Evolutionary conservation across 2,888 invertebrate species (phyloP), one percentile per base, ranked within the genome.

Genomic region (Stenichneumon culpator): DNA sequence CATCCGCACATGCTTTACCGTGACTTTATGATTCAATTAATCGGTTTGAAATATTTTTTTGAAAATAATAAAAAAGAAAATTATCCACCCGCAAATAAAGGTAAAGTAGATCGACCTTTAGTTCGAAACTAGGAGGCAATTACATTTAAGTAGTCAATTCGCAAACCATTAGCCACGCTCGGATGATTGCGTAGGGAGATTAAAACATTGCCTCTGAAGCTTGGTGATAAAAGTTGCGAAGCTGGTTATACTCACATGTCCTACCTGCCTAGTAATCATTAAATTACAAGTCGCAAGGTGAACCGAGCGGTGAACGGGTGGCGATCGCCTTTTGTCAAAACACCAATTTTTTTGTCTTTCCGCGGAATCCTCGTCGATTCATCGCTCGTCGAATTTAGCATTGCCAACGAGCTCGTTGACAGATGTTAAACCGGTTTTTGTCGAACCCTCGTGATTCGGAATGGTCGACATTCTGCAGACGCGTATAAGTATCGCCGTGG

Each of bases 351-450:
- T 32, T 28, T 47, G 47, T 16, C 54, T 63, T 82, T 79, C 63
- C 79, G 74, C 54, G 65, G 44, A 77, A 36, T 47, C 47, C 44
- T 75, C 54, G 70, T 54, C 70, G 80, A 80, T 80, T 67, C 36
- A 80, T 80, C 70, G 68, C 75, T 70, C 44, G 4, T 52, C 32
- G 63, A 75, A 25, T 60, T 69, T 54, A 72, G 50, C 47, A 65
- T 36, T 57, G 47, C 32, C 47, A 72, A 65, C 44, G 65, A 72
- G 7, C 72, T 36, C 65, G 72, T 52, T 50, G 65, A 70, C 72
- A 63, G 82, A 54, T 52, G 77, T 73, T 70, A 75, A 75, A 83
- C 83, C 75, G 75, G 83, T 83, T 83, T 75, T 47, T 16, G 39
- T 67, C 67, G 70, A 73, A 77, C 72, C 80, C 84, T 84, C 84